Evolutionary conservation across 1,140 invertebrate genomes (phyloP).

Genomic region (Neelides sp.): DNA sequence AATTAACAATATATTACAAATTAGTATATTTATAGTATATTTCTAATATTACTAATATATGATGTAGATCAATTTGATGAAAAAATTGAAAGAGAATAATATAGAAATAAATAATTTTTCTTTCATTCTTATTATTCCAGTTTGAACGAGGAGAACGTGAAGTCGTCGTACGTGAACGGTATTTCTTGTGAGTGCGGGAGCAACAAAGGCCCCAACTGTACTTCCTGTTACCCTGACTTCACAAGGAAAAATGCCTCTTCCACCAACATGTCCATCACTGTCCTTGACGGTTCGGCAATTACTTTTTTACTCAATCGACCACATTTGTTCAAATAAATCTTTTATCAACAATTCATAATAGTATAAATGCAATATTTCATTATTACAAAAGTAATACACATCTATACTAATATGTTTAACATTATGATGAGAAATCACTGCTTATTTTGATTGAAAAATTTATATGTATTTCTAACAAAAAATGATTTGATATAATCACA

Average conservation of each 20-base stretch:
- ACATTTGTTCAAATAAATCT: not conserved
- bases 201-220: not conserved
- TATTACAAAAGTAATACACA: not conserved
- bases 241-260: too few relatives aligned
- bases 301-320: too few relatives aligned
- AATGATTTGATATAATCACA: too few relatives aligned
- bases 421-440: too few relatives aligned
- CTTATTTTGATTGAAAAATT: too few relatives aligned
- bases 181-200: not conserved
- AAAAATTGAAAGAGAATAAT: not conserved
- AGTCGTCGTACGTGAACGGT: not conserved
- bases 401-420: too few relatives aligned
- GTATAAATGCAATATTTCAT: not conserved
- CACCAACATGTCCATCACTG: conserved; percentile 5
- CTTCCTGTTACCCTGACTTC: too few relatives aligned
- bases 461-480: too few relatives aligned
- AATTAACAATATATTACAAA: too few relatives aligned
- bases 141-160: not conserved
- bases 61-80: not conserved
- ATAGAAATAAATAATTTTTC: not conserved
- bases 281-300: not conserved
- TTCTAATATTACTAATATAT: too few relatives aligned
- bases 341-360: not conserved
- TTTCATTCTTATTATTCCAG: not conserved
- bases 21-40: too few relatives aligned